A percentile compares a stretch with the other conserved stretches of the same genome.
These are phyloP conservation scores for Hafferia zeledoni DNA, from an alignment of 2,797 vertebrate genomes.

Conservation along the genomic window DNA sequence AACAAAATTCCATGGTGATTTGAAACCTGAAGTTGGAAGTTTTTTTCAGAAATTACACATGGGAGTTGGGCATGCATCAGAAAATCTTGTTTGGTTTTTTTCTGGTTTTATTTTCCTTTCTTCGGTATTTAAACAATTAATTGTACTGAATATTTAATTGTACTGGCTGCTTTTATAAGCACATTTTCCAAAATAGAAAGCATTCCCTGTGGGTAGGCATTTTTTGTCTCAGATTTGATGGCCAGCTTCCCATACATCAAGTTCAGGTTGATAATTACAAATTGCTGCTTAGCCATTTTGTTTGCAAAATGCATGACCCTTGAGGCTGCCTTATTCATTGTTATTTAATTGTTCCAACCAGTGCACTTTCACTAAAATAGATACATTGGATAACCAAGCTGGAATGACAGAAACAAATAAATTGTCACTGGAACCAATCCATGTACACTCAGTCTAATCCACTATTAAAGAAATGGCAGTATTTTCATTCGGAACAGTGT, in stretches of 20 bases:
- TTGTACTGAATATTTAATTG: not conserved
- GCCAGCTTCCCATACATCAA: not conserved
- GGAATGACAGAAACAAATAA: conserved; percentile 47
- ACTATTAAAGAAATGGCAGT: conserved; percentile 42
- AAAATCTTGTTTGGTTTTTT: not conserved
- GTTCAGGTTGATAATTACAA: conserved; percentile 19
- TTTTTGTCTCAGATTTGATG: not conserved
- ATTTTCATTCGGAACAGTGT: conserved; percentile 46
- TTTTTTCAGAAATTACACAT: not conserved
- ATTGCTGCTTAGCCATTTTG: conserved; percentile 27
- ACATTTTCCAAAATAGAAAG: not conserved
- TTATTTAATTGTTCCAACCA: conserved; percentile 54
- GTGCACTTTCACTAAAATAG: conserved; percentile 40
- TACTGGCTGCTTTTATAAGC: not conserved
- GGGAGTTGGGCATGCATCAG: not conserved
- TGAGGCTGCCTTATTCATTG: conserved; percentile 37
- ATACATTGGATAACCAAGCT: conserved; percentile 22
- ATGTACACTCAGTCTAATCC: conserved; percentile 13
- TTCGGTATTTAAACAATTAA: not conserved
- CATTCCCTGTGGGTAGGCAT: not conserved
- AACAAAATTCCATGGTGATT: not conserved
- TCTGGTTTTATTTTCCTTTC: not conserved
- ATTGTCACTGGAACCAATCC: conserved; percentile 18
- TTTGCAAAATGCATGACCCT: conserved; percentile 23
- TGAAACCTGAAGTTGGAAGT: not conserved